Percentiles rank a stretch among this genome's conserved stretches.
These are phyloP conservation scores for Ommatoiulus sabulosus DNA, from an alignment of 2,888 invertebrate species.

Conservation along the genomic window DNA sequence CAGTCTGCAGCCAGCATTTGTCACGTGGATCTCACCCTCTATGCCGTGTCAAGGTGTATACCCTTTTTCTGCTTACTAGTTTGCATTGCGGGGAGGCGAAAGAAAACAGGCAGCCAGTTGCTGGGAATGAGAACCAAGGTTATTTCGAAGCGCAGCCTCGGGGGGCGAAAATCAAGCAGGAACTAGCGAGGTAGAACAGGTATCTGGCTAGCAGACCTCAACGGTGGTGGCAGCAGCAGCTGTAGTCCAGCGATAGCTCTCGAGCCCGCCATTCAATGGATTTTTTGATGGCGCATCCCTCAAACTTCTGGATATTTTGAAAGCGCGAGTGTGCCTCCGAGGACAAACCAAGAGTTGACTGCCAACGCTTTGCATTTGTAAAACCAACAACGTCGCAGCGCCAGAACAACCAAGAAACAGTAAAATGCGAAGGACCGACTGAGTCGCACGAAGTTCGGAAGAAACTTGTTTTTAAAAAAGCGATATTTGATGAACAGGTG, in stretches of 20 bases:
- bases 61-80: slow-evolving; percentile 10
- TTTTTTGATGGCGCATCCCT: not conserved
- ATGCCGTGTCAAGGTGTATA: slow-evolving; percentile 14
- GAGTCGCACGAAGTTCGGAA: not conserved
- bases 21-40: slow-evolving; percentile 34
- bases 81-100: slow-evolving; percentile 1
- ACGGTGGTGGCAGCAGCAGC: not conserved
- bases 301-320: not conserved
- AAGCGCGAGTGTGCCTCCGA: not conserved
- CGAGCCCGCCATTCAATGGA: not conserved
- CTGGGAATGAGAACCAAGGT: slow-evolving; percentile 34
- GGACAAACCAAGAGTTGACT: not conserved
- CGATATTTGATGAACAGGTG: not conserved
- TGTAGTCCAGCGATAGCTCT: not conserved
- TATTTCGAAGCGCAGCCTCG: slow-evolving; percentile 26
- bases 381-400: not conserved
- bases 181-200: slow-evolving; percentile 19
- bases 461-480: not conserved
- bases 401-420: not conserved
- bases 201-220: not conserved
- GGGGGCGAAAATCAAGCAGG: slow-evolving; percentile 17
- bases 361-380: not conserved
- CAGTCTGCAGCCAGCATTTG: slow-evolving; percentile 34
- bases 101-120: slow-evolving; percentile 7
- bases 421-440: not conserved